Percentiles rank a stretch among this genome's conserved stretches.
Conservation (phyloP, 2,888 invertebrate species). For the Pachydiplax longipennis region DNA sequence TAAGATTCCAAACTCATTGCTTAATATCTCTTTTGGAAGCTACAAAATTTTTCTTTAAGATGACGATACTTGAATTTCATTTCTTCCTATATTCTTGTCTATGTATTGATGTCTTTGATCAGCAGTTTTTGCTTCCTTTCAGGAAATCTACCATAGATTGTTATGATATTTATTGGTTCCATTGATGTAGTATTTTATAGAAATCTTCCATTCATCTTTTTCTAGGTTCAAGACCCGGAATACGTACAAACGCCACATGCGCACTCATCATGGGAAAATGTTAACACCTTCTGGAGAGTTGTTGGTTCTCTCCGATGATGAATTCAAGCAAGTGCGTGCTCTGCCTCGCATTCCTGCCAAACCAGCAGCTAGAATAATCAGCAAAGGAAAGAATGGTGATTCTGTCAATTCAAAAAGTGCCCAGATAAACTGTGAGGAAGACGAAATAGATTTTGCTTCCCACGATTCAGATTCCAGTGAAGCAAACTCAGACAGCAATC, state of each 20-base stretch:
- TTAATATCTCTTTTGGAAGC: too few species aligned
- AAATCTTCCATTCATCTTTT: not conserved
- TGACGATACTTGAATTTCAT: too few species aligned
- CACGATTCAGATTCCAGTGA: conserved; percentile 4
- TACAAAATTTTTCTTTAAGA: too few species aligned
- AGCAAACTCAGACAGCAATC: not conserved
- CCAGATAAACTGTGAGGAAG: conserved; percentile 5
- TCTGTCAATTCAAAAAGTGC: not conserved
- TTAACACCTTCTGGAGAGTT: conserved; percentile 64
- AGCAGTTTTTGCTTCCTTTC: too few species aligned
- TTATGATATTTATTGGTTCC: not conserved
- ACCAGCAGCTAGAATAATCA: not conserved
- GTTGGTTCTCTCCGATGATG: conserved; percentile 61
- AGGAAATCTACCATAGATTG: not conserved
- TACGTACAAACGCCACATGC: conserved; percentile 67
- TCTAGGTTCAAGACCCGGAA: conserved; percentile 67
- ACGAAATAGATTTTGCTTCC: not conserved
- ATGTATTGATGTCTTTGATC: too few species aligned
- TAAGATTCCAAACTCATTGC: too few species aligned
- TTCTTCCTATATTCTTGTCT: too few species aligned
- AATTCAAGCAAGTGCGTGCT: conserved; percentile 60
- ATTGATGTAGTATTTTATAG: not conserved
- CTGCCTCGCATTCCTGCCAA: conserved; percentile 49
- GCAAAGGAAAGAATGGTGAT: conserved; percentile 22
- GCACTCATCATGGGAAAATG: conserved; percentile 66